These are phyloP conservation scores for Neoseiulus cucumeris DNA, from an alignment of 1,140 invertebrate species.

Conservation along the genomic window DNA sequence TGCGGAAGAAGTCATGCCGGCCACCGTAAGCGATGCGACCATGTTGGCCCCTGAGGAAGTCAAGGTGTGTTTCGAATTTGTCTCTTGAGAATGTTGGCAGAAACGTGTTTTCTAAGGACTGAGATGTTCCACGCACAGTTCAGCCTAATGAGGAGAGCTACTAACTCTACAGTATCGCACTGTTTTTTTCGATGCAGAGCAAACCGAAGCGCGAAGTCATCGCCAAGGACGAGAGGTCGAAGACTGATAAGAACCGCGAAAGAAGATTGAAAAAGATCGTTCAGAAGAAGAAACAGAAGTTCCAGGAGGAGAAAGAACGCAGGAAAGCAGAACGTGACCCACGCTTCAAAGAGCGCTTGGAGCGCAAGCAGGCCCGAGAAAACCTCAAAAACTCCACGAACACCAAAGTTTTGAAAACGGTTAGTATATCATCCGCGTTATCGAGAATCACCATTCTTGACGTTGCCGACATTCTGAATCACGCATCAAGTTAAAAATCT, in stretches of 20 bases:
- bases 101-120: not conserved
- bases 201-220: conserved; percentile 56
- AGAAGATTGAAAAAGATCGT: conserved; percentile 62
- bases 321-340: conserved; percentile 17
- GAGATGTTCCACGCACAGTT: too few relatives aligned
- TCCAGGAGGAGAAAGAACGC: conserved; percentile 14
- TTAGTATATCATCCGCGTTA: not conserved
- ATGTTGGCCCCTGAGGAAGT: conserved; percentile 87
- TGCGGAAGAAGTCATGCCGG: conserved; percentile 89
- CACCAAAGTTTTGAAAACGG: not conserved
- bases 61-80: conserved; percentile 32
- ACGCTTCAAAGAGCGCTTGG: not conserved
- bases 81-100: not conserved
- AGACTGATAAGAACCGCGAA: conserved; percentile 72
- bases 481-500: too few relatives aligned
- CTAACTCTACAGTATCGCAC: too few relatives aligned
- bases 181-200: conserved; percentile 24
- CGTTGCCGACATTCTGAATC: too few relatives aligned
- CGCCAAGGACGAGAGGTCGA: conserved; percentile 53
- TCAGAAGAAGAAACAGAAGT: conserved; percentile 32
- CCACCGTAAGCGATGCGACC: conserved; percentile 56
- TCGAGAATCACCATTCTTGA: too few relatives aligned
- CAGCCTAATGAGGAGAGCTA: too few relatives aligned
- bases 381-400: not conserved
- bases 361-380: not conserved